Conservation (phyloP, 2,888 invertebrate genomes). For the Hypena proboscidalis region DNA sequence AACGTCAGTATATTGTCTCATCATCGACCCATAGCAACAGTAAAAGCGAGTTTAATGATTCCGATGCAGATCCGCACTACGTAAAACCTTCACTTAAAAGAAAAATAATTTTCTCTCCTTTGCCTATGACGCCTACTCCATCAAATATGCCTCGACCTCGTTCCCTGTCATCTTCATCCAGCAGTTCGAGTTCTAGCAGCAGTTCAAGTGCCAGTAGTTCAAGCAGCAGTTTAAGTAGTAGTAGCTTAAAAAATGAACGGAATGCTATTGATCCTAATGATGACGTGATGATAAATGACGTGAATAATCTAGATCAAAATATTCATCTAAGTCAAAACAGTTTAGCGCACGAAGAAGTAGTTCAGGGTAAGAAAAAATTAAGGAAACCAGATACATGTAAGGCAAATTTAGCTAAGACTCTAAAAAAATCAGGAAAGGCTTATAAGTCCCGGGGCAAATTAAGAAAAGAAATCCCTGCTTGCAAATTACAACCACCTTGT, state of each 20-base stretch:
- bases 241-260: too few species aligned
- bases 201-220: not conserved
- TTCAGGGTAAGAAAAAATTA: conserved; percentile 1
- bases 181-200: conserved; percentile 1
- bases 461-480: conserved; percentile 9
- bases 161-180: conserved; percentile 13
- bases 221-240: not conserved
- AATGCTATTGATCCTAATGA: too few species aligned
- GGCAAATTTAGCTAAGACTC: conserved; percentile 11
- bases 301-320: not conserved
- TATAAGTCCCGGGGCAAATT: conserved; percentile 12
- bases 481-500: conserved; percentile 16
- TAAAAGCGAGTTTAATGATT: conserved; percentile 14
- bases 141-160: conserved; percentile 10
- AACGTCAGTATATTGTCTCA: conserved; percentile 13
- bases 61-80: conserved; percentile 14
- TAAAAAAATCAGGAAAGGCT: conserved; percentile 12
- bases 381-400: conserved; percentile 11
- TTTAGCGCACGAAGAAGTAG: conserved; percentile 3
- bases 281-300: not conserved
- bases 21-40: conserved; percentile 1
- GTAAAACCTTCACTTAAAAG: conserved; percentile 6
- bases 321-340: not conserved
- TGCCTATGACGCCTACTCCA: conserved; percentile 11
- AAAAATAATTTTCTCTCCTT: conserved; percentile 15